These are phyloP conservation scores for Alexandromys fortis DNA, from an alignment of 2,113 vertebrate species.

Conservation along the genomic window DNA sequence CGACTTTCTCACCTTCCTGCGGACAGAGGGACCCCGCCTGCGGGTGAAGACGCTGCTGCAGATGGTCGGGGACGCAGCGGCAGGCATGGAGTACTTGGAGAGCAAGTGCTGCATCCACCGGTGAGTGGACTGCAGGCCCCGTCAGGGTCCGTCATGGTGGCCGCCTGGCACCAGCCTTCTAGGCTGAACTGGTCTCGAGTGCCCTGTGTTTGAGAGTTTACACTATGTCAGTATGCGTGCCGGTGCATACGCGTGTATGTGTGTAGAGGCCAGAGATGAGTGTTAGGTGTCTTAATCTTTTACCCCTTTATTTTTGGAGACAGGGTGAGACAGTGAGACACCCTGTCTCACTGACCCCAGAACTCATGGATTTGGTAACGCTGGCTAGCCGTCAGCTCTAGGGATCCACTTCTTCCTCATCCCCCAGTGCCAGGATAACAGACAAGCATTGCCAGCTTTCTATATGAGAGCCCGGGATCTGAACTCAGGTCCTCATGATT, in stretches of 20 bases:
- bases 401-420: background rate
- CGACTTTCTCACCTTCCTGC: slow-evolving; percentile 95
- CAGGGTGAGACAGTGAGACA: background rate
- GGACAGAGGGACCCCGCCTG: slow-evolving; percentile 88
- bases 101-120: slow-evolving; percentile 97
- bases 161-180: background rate
- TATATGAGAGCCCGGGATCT: background rate
- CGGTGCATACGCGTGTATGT: background rate
- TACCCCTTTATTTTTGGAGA: background rate
- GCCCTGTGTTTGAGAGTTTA: background rate
- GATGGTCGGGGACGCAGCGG: slow-evolving; percentile 93
- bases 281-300: background rate
- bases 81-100: slow-evolving; percentile 97
- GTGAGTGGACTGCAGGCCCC: slow-evolving; percentile 78
- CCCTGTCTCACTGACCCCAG: no score
- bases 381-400: background rate
- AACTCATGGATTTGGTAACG: background rate
- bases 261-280: background rate
- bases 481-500: background rate
- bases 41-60: slow-evolving; percentile 89
- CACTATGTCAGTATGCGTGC: background rate
- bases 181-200: background rate
- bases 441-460: background rate
- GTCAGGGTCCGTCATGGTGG: no score
- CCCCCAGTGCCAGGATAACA: background rate